Percentiles rank a stretch among this genome's conserved stretches.
Conservation (phyloP, 2,113 vertebrate species). For the Xenotilapia flavipinnis region DNA sequence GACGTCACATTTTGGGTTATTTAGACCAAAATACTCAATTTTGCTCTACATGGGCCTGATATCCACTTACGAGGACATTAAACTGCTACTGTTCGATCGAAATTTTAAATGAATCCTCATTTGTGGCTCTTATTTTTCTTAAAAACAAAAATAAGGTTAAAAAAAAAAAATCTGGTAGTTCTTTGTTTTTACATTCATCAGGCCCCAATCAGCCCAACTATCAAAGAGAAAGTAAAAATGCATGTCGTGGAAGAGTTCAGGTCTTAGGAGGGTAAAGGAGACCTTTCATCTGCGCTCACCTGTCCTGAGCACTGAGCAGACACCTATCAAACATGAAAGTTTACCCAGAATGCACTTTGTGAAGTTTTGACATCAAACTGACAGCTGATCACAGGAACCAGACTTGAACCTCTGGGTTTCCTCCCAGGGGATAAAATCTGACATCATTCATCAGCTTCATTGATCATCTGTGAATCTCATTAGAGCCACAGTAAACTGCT, state of each 20-base stretch:
- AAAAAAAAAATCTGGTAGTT: neutral
- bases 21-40: neutral
- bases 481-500: neutral
- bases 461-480: neutral
- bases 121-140: rapidly evolving
- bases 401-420: neutral
- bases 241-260: rapidly evolving
- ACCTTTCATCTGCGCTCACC: neutral
- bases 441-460: neutral
- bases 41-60: rapidly evolving
- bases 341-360: neutral
- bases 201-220: rapidly evolving
- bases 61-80: neutral
- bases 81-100: rapidly evolving
- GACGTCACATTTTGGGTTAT: neutral
- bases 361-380: neutral
- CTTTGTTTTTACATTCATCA: neutral
- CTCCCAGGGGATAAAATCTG: neutral
- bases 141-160: neutral
- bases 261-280: rapidly evolving
- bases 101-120: neutral
- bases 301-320: neutral
- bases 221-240: neutral
- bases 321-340: neutral
- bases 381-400: neutral